phyloP scores from a whole-genome alignment of 1,140 invertebrate species.

The Zaprionus tsacasi region DNA sequence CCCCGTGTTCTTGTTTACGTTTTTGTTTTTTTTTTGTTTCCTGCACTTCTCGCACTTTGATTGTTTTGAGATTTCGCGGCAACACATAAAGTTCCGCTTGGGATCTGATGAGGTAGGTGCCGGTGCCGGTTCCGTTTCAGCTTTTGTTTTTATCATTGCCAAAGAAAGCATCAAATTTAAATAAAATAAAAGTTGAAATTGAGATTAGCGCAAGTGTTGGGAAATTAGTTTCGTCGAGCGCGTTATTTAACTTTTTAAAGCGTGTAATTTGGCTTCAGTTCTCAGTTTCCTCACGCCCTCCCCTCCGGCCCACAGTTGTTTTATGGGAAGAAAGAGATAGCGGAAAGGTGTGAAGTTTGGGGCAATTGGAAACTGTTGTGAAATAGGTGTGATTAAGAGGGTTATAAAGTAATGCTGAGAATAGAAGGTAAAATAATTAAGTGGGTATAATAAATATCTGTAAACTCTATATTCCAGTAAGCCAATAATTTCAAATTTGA shows the following conservation, averaged over 20 bases:
- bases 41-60: constrained; percentile 66
- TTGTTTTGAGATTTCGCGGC: constrained; percentile 80
- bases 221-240: constrained; percentile 68
- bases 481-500: no score
- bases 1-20: constrained; percentile 31
- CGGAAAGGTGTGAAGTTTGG: constrained; percentile 22
- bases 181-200: constrained; percentile 80
- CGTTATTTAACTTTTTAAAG: constrained; percentile 59
- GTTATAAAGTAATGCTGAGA: background rate
- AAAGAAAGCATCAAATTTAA: constrained; percentile 69
- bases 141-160: constrained; percentile 61
- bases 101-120: background rate
- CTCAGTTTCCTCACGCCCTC: background rate
- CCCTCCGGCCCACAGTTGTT: background rate
- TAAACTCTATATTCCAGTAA: no score
- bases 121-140: constrained; percentile 26
- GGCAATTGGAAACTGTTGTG: background rate
- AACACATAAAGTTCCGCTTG: constrained; percentile 72
- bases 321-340: constrained; percentile 24
- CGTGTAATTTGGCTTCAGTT: constrained; percentile 17
- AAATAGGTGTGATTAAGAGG: background rate
- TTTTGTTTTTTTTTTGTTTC: constrained; percentile 36
- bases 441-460: background rate
- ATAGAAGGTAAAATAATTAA: background rate
- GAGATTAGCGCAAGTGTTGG: constrained; percentile 68